phyloP scores from a whole-genome alignment of 2,888 invertebrate genomes.

The Allygus modestus region DNA sequence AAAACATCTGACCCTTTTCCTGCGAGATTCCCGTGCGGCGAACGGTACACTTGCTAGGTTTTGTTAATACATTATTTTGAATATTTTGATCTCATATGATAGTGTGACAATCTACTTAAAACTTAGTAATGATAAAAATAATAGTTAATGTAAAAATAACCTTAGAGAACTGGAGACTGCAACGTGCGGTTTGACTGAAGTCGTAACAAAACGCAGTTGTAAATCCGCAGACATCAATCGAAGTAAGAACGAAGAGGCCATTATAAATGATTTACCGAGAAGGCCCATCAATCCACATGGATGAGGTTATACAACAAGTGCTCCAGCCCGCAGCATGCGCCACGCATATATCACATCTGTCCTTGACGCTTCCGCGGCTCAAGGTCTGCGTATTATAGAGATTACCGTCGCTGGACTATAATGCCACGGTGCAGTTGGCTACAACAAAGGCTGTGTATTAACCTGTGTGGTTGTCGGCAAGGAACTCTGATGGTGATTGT shows the following conservation, averaged over 20 bases:
- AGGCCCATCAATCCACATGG: neutral
- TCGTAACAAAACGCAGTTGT: neutral
- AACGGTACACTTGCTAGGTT: too few relatives aligned
- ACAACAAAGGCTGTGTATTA: neutral
- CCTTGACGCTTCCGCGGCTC: neutral
- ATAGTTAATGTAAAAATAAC: too few relatives aligned
- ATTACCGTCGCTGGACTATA: neutral
- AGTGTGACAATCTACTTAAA: too few relatives aligned
- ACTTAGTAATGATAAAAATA: too few relatives aligned
- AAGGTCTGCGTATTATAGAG: constrained; percentile 4
- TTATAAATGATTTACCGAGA: constrained; percentile 9
- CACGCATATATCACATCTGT: neutral
- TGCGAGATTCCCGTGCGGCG: too few relatives aligned
- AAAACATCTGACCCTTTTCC: too few relatives aligned
- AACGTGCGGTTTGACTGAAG: constrained; percentile 23
- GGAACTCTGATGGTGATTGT: too few relatives aligned
- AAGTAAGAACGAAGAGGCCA: neutral
- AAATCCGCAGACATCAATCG: neutral
- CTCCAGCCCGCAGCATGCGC: neutral
- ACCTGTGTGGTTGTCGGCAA: neutral
- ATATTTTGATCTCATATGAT: too few relatives aligned
- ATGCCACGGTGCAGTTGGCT: neutral
- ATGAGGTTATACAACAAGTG: constrained; percentile 11
- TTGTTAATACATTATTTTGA: too few relatives aligned
- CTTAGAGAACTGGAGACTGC: neutral